phyloP scores from a whole-genome alignment of 2,797 vertebrate genomes.

The Anas acuta region DNA sequence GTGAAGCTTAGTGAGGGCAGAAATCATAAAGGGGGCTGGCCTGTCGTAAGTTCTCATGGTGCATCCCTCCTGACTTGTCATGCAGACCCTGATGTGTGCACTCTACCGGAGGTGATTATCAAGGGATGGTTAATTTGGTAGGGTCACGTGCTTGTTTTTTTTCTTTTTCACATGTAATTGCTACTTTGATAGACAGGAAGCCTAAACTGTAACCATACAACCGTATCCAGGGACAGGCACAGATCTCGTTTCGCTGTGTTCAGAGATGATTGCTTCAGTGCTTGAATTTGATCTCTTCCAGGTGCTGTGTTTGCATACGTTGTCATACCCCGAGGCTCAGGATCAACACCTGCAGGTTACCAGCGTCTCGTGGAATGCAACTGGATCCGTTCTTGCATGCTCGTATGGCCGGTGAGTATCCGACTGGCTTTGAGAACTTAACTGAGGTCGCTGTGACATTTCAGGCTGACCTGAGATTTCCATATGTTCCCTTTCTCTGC shows the following conservation, averaged over 20 bases:
- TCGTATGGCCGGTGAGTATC: conserved; percentile 89
- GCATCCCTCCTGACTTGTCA: not conserved
- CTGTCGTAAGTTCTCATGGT: not conserved
- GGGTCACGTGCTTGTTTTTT: not conserved
- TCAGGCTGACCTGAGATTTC: not conserved
- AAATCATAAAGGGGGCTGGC: not conserved
- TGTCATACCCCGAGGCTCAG: conserved; percentile 83
- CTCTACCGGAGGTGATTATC: not conserved
- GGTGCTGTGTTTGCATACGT: conserved; percentile 84
- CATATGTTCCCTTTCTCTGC: not conserved
- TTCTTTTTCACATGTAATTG: not conserved
- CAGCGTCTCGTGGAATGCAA: conserved; percentile 89
- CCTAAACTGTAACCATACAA: rapidly evolving
- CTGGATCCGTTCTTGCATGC: conserved; percentile 89
- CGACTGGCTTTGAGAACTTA: not conserved
- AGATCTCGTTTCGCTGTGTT: not conserved
- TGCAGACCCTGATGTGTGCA: not conserved
- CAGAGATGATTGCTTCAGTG: not conserved
- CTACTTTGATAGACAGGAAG: not conserved
- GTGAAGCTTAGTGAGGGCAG: not conserved
- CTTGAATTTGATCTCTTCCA: conserved; percentile 62
- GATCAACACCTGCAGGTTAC: conserved; percentile 87
- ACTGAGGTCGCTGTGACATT: not conserved
- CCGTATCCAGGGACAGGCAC: rapidly evolving
- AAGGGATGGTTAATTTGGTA: not conserved